These are phyloP conservation scores for Martes flavigula DNA, from an alignment of 2,797 vertebrate genomes.

Conservation along the genomic window DNA sequence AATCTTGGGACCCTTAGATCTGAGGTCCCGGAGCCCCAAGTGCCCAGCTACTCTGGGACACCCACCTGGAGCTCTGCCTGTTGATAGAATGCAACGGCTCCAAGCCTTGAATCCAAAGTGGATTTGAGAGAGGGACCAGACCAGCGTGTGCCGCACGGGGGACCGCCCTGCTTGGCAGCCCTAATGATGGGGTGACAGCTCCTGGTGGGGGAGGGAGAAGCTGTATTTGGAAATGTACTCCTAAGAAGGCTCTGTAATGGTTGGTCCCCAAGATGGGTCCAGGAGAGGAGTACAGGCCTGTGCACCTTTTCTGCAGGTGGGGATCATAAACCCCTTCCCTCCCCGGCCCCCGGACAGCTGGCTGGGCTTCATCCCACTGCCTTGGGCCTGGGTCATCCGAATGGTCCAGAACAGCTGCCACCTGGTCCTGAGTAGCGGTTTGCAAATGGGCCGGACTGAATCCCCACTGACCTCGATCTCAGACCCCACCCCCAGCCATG, in stretches of 20 bases:
- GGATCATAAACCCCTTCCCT: conserved; percentile 85
- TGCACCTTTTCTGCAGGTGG: conserved; percentile 77
- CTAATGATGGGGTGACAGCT: not conserved
- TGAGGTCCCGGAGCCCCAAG: not conserved
- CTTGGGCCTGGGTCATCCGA: conserved; percentile 90
- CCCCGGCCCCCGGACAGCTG: conserved; percentile 79
- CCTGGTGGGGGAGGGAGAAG: not conserved
- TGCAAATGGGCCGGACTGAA: conserved; percentile 81
- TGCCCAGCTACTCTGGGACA: not conserved
- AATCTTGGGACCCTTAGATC: not conserved
- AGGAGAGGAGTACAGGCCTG: not conserved
- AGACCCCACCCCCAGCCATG: conserved; percentile 83
- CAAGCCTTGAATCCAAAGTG: not conserved
- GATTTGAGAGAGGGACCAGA: not conserved
- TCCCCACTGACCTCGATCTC: conserved; percentile 89
- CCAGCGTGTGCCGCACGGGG: accelerated
- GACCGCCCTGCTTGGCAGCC: not conserved
- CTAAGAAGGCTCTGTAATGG: not conserved
- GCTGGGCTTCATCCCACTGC: conserved; percentile 86
- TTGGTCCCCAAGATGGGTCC: not conserved
- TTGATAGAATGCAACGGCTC: not conserved
- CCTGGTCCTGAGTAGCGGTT: conserved; percentile 88
- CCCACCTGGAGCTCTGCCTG: not conserved
- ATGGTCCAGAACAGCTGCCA: conserved; percentile 85
- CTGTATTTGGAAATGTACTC: not conserved